phyloP scores from a whole-genome alignment of 53 echinoderm and acorn worm species.

The Pentamera pediparva region DNA sequence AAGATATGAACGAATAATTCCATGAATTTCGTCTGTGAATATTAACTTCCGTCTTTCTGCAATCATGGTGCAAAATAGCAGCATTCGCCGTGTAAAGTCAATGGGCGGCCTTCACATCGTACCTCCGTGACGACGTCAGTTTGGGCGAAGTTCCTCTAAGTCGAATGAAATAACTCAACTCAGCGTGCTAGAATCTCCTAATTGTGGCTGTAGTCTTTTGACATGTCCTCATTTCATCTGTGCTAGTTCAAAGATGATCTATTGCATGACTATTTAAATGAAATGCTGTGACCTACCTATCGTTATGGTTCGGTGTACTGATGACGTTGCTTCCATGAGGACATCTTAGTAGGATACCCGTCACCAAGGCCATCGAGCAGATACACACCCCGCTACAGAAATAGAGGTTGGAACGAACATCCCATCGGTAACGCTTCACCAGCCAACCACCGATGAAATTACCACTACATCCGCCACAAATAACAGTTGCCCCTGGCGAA shows the following conservation, averaged over 20 bases:
- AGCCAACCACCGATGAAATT: conserved; percentile 59
- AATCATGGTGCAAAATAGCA: too few relatives aligned
- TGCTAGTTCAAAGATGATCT: not conserved
- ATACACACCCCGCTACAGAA: conserved; percentile 18
- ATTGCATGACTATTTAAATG: not conserved
- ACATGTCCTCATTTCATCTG: too few relatives aligned
- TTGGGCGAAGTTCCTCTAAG: too few relatives aligned
- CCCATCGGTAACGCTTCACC: conserved; percentile 46
- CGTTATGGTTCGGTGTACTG: not conserved
- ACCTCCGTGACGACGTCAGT: too few relatives aligned
- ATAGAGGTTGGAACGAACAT: conserved; percentile 45
- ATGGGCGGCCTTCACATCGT: too few relatives aligned
- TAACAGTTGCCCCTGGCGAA: conserved; percentile 32
- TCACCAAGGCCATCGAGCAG: not conserved
- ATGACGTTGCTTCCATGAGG: not conserved
- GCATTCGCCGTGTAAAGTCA: too few relatives aligned
- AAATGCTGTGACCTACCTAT: not conserved
- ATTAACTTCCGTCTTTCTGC: too few relatives aligned
- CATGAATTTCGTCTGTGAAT: too few relatives aligned
- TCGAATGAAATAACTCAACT: too few relatives aligned
- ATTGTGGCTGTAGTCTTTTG: too few relatives aligned
- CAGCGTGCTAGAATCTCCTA: too few relatives aligned
- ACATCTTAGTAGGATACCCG: not conserved
- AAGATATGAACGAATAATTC: too few relatives aligned
- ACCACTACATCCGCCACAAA: conserved; percentile 43